Conservation (phyloP, 1,140 invertebrate genomes). For the Drosophila pruinosa region DNA sequence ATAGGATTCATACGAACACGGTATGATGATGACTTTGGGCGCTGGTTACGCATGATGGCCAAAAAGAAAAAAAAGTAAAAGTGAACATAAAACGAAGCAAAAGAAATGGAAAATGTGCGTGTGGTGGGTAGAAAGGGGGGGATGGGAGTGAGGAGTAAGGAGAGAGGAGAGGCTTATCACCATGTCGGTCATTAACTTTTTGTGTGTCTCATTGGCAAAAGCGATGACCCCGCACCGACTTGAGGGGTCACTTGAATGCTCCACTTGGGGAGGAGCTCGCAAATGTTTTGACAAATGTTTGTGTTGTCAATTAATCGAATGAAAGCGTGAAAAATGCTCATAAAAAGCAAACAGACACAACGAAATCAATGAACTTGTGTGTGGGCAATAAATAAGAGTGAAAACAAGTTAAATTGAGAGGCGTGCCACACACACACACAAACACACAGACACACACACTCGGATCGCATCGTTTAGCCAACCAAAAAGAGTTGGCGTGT, state of each 20-base stretch:
- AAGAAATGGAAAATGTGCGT: constrained; percentile 41
- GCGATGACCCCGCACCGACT: neutral
- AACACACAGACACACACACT: constrained; percentile 3
- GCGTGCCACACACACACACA: constrained; percentile 37
- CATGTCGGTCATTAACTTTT: constrained; percentile 46
- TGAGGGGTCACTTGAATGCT: constrained; percentile 1
- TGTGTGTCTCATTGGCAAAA: constrained; percentile 6
- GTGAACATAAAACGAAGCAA: constrained; percentile 36
- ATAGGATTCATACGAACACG: neutral
- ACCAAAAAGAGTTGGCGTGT: constrained; percentile 61
- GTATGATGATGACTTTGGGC: constrained; percentile 10
- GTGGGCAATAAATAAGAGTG: constrained; percentile 68
- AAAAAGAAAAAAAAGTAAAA: constrained; percentile 70
- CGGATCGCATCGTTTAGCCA: constrained; percentile 9
- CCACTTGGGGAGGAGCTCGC: constrained; percentile 3
- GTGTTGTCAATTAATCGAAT: constrained; percentile 61
- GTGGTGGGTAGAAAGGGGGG: neutral
- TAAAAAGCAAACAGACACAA: constrained; percentile 38
- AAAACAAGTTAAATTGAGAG: constrained; percentile 67
- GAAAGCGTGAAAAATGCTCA: constrained; percentile 66
- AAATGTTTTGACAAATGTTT: constrained; percentile 41
- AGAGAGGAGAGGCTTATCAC: too few relatives aligned
- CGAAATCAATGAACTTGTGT: constrained; percentile 73
- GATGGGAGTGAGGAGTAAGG: neutral
- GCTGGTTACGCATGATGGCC: constrained; percentile 55